phyloP scores from a whole-genome alignment of 2,113 vertebrate species.

The Phaethon lepturus region DNA sequence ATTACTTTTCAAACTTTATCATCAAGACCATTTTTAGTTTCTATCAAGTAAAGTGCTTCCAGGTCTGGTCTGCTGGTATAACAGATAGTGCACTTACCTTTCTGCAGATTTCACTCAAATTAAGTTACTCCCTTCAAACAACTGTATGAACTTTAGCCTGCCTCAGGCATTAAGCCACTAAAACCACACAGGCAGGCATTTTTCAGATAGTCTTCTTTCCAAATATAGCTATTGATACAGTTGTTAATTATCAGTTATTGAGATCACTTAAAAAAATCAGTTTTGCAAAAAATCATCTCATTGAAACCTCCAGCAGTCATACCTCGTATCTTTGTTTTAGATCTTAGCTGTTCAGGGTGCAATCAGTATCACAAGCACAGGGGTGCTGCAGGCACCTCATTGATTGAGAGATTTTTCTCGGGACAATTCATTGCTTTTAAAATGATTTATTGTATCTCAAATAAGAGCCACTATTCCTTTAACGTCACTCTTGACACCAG shows the following conservation, averaged over 20 bases:
- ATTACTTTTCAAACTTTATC: background rate
- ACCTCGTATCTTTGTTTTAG: background rate
- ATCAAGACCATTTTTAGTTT: background rate
- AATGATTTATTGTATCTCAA: background rate
- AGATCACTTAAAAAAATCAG: background rate
- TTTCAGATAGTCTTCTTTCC: background rate
- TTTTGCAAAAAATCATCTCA: background rate
- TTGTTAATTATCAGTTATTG: background rate
- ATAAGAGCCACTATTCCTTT: slow-evolving; percentile 5
- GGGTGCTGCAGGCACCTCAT: background rate
- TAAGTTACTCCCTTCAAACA: background rate
- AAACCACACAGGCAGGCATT: background rate
- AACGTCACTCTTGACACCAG: background rate
- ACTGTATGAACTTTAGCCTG: background rate
- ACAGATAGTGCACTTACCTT: background rate
- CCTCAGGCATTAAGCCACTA: background rate
- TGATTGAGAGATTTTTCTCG: background rate
- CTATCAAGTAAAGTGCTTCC: background rate
- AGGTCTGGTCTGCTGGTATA: background rate
- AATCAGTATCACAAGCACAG: background rate
- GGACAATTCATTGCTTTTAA: background rate
- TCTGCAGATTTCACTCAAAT: background rate
- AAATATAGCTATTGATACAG: background rate
- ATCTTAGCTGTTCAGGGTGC: background rate
- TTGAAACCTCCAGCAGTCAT: background rate